Percentiles rank a stretch among this genome's conserved stretches.
Evolutionary conservation across 2,888 invertebrate species (phyloP).

Genomic region (Eurois occulta): DNA sequence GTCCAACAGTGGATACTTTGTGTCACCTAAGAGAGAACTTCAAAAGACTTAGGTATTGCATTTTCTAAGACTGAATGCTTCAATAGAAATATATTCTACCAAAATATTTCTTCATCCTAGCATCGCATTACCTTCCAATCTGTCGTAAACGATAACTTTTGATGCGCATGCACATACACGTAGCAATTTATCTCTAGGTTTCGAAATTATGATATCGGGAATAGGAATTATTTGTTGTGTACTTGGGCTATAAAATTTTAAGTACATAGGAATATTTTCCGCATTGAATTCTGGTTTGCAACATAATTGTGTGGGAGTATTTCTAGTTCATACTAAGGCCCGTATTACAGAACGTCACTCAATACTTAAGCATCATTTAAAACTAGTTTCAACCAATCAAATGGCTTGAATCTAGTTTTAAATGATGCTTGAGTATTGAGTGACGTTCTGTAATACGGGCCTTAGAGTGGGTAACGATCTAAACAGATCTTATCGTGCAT

Average conservation of each 20-base stretch:
- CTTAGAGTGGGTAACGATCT: too few relatives aligned
- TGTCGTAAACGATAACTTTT: constrained; percentile 48
- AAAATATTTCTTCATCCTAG: constrained; percentile 47
- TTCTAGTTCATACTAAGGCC: too few relatives aligned
- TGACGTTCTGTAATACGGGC: too few relatives aligned
- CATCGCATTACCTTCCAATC: constrained; percentile 38
- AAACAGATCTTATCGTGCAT: not conserved
- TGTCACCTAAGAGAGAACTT: not conserved
- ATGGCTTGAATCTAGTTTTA: too few relatives aligned
- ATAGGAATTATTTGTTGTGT: constrained; percentile 7
- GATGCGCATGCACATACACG: constrained; percentile 57
- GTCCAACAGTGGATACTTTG: not conserved
- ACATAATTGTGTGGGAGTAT: not conserved
- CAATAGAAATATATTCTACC: constrained; percentile 8
- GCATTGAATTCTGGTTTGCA: constrained; percentile 19
- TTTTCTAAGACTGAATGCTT: too few relatives aligned
- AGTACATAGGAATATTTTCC: constrained; percentile 1
- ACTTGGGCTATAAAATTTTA: constrained; percentile 29
- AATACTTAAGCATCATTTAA: too few relatives aligned
- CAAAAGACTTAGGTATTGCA: too few relatives aligned
- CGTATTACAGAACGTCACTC: too few relatives aligned
- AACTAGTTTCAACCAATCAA: too few relatives aligned
- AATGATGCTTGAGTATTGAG: too few relatives aligned
- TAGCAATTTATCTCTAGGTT: constrained; percentile 41
- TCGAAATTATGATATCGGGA: constrained; percentile 36